Conservation (phyloP, 2,113 vertebrate species). For the Arothron firmamentum region DNA sequence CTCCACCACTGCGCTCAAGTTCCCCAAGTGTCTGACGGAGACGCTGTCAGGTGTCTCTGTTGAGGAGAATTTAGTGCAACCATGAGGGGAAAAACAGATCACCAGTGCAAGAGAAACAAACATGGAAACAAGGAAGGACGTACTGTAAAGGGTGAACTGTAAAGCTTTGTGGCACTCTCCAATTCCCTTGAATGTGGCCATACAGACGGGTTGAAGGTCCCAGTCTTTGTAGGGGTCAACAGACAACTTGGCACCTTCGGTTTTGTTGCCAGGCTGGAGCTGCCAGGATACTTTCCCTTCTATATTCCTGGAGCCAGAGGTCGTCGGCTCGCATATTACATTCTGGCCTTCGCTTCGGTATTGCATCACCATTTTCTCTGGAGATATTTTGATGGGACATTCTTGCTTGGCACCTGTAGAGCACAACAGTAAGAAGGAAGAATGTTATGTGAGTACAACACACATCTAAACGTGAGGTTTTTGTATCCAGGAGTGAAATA, state of each 20-base stretch:
- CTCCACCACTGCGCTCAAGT: conserved; percentile 31
- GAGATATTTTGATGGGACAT: conserved; percentile 44
- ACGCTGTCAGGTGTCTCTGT: conserved; percentile 66
- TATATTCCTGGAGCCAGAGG: rapidly evolving
- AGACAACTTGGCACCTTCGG: background rate
- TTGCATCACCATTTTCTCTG: conserved; percentile 41
- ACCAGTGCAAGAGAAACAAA: background rate
- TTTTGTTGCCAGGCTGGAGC: rapidly evolving
- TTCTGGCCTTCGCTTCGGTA: conserved; percentile 2
- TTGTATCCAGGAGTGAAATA: no score
- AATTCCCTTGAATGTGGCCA: background rate
- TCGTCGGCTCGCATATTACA: conserved; percentile 34
- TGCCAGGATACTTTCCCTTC: conserved; percentile 30
- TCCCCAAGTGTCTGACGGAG: conserved; percentile 15
- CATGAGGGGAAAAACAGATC: background rate
- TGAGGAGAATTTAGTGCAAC: background rate
- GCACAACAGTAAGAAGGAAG: background rate
- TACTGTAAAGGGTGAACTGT: conserved; percentile 66
- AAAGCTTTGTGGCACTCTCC: background rate
- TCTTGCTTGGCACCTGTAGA: conserved; percentile 39
- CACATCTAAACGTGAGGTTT: no score
- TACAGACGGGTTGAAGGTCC: conserved; percentile 47
- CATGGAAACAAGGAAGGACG: conserved; percentile 25
- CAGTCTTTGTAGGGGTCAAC: conserved; percentile 32
- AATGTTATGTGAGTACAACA: conserved; percentile 13